Percentiles rank a stretch among this genome's conserved stretches.
phyloP scores from a whole-genome alignment of 2,113 vertebrate genomes.

The Glaucidium brasilianum region DNA sequence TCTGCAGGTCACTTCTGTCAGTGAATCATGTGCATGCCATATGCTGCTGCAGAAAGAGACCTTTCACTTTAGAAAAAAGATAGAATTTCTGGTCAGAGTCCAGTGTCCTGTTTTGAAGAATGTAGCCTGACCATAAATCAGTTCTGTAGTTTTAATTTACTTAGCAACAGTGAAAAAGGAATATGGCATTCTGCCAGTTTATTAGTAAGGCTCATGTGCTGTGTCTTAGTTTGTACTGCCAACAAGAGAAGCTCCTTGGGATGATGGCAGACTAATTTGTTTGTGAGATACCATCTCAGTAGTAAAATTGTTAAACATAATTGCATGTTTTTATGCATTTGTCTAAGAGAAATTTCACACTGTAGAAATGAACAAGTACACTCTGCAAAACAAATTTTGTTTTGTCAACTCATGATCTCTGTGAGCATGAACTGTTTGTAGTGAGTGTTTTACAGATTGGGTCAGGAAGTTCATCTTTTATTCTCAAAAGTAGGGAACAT shows the following conservation, averaged over 20 bases:
- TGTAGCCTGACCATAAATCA: not conserved
- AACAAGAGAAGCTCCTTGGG: not conserved
- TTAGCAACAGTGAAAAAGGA: not conserved
- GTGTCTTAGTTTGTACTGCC: not conserved
- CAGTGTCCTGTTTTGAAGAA: not conserved
- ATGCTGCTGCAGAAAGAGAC: not conserved
- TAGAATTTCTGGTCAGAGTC: not conserved
- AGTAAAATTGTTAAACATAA: not conserved
- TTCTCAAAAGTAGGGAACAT: not conserved
- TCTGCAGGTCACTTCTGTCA: not conserved
- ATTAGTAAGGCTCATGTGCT: not conserved
- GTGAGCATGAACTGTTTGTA: not conserved
- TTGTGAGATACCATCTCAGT: not conserved
- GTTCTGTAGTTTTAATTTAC: not conserved
- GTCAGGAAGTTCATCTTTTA: not conserved
- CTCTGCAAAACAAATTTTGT: not conserved
- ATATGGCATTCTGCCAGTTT: not conserved
- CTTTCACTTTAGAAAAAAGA: not conserved
- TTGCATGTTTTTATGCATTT: not conserved
- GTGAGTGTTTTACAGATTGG: not conserved
- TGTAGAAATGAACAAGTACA: not conserved
- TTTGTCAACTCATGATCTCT: not conserved
- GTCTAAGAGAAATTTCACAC: not conserved
- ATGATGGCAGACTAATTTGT: not conserved
- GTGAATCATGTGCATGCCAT: not conserved